Percentiles rank a stretch among this genome's conserved stretches.
These are phyloP conservation scores for Drosophila orosa DNA, from an alignment of 1,140 invertebrate genomes.

Conservation along the genomic window DNA sequence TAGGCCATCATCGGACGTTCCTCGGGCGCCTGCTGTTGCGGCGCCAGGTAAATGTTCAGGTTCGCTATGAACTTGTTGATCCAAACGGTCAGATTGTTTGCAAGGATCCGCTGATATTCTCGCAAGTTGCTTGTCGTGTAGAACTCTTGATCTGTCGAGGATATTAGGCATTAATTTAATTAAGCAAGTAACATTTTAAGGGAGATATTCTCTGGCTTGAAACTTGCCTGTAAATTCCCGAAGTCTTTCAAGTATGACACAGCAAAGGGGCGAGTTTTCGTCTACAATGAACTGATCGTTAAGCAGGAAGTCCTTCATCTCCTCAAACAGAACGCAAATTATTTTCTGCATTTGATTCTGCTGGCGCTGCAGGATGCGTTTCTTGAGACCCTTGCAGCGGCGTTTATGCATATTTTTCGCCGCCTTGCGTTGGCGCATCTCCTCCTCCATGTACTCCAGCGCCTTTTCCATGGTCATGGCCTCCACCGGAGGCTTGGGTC, in stretches of 20 bases:
- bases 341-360: slow-evolving; percentile 78
- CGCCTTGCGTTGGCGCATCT: slow-evolving; percentile 60
- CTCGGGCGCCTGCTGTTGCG: slow-evolving; percentile 51
- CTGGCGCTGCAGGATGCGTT: slow-evolving; percentile 66
- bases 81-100: slow-evolving; percentile 80
- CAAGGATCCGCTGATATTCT: slow-evolving; percentile 73
- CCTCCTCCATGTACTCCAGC: slow-evolving; percentile 72
- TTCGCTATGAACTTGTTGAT: slow-evolving; percentile 83
- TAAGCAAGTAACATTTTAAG: background rate
- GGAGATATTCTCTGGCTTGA: background rate
- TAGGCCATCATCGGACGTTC: slow-evolving; percentile 40
- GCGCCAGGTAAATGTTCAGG: slow-evolving; percentile 74
- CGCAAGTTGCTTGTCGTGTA: slow-evolving; percentile 77
- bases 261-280: slow-evolving; percentile 66
- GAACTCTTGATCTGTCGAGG: slow-evolving; percentile 69
- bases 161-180: background rate
- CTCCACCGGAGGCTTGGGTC: slow-evolving; percentile 61
- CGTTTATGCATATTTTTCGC: slow-evolving; percentile 48
- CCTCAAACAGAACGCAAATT: slow-evolving; percentile 78
- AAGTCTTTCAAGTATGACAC: slow-evolving; percentile 72
- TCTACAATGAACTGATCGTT: slow-evolving; percentile 79
- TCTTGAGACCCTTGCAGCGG: slow-evolving; percentile 59
- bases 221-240: slow-evolving; percentile 72
- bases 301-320: slow-evolving; percentile 79
- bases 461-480: slow-evolving; percentile 65